These are phyloP conservation scores for Calameuta idolon DNA, from an alignment of 2,888 invertebrate genomes.

Conservation along the genomic window DNA sequence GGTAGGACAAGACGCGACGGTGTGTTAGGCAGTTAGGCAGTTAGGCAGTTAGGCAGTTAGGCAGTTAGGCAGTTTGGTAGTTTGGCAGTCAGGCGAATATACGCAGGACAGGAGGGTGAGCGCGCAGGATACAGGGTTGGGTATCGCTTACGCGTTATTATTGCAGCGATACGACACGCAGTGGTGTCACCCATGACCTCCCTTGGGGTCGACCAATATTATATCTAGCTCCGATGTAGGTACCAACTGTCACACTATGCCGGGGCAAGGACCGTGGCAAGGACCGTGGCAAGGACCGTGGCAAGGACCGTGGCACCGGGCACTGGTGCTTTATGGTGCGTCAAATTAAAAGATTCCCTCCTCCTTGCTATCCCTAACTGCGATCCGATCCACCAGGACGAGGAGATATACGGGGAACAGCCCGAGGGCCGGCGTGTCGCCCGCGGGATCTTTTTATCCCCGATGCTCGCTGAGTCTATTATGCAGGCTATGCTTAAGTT, in stretches of 20 bases:
- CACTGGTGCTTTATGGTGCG: conserved; percentile 65
- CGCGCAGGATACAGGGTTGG: conserved; percentile 25
- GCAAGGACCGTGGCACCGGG: conserved; percentile 42
- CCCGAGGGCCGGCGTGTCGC: conserved; percentile 18
- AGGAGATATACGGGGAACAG: no score
- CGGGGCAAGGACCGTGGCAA: conserved; percentile 35
- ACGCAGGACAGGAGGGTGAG: conserved; percentile 19
- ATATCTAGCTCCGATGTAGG: conserved; percentile 53
- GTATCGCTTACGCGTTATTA: conserved; percentile 67
- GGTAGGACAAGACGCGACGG: no score
- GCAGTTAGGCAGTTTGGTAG: conserved; percentile 32
- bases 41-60: conserved; percentile 51
- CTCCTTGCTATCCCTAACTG: conserved; percentile 60
- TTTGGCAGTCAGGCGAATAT: conserved; percentile 37
- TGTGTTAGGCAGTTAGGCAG: no score
- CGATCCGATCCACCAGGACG: conserved; percentile 51
- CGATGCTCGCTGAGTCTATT: no score
- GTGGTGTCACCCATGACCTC: conserved; percentile 64
- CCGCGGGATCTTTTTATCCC: no score
- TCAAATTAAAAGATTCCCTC: conserved; percentile 68
- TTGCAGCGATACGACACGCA: conserved; percentile 65
- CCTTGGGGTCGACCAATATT: conserved; percentile 58
- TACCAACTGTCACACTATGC: conserved; percentile 61
- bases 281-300: conserved; percentile 35
- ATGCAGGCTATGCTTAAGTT: no score